These are phyloP conservation scores for Dryococelus australis DNA, from an alignment of 2,888 invertebrate genomes.

Conservation along the genomic window DNA sequence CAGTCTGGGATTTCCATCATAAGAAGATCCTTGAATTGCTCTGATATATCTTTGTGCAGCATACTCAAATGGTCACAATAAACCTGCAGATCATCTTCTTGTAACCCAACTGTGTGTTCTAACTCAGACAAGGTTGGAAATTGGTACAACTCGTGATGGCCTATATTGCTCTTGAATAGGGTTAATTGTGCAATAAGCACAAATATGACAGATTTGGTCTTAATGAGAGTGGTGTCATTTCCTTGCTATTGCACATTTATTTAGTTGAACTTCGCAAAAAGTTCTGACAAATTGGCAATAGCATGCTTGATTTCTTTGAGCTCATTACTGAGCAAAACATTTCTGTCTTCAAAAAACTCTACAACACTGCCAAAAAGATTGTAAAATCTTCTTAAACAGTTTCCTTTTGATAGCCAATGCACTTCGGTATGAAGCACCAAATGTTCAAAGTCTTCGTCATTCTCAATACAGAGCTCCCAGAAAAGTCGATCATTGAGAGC, in stretches of 20 bases:
- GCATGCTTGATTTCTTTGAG: too few species aligned
- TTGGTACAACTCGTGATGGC: background rate
- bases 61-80: too few species aligned
- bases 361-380: background rate
- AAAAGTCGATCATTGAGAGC: background rate
- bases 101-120: background rate
- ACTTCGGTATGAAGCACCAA: background rate
- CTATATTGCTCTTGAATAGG: background rate
- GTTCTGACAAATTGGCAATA: background rate
- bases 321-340: background rate
- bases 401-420: conserved; percentile 2
- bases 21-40: too few species aligned
- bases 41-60: too few species aligned
- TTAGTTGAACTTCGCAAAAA: background rate
- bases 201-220: background rate
- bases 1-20: too few species aligned
- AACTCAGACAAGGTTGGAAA: background rate
- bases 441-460: background rate
- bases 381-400: background rate
- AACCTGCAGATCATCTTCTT: too few species aligned
- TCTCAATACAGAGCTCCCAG: background rate
- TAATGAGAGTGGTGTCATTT: background rate
- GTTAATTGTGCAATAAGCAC: background rate
- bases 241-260: background rate
- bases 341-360: background rate